Conservation (phyloP, 1,140 invertebrate genomes). For the Apolygus lucorum region DNA sequence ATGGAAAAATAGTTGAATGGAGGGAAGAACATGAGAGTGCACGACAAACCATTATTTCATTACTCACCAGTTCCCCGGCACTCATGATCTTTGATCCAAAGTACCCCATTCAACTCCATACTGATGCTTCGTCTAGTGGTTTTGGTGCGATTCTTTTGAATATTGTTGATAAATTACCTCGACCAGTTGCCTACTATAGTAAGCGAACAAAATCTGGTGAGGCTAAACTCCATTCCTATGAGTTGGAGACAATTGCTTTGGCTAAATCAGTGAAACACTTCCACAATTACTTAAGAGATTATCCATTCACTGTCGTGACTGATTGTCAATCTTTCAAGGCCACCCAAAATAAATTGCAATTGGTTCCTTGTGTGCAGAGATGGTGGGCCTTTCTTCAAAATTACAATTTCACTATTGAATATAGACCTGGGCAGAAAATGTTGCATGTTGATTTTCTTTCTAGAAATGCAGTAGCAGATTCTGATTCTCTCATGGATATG, state of each 20-base stretch:
- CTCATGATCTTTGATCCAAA: slow-evolving; percentile 37
- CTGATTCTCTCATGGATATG: no score
- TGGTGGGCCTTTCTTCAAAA: slow-evolving; percentile 11
- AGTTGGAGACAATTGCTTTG: slow-evolving; percentile 5
- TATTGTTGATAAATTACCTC: slow-evolving; percentile 15
- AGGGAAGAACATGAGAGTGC: slow-evolving; percentile 5
- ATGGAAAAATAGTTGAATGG: slow-evolving; percentile 10
- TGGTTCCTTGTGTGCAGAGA: background rate
- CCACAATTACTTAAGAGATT: background rate
- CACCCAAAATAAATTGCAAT: background rate
- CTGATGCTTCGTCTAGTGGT: slow-evolving; percentile 30
- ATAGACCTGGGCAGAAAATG: background rate
- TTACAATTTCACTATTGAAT: slow-evolving; percentile 10
- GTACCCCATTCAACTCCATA: slow-evolving; percentile 35
- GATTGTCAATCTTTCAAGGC: slow-evolving; percentile 13
- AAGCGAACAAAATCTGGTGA: slow-evolving; percentile 2
- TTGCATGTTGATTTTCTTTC: slow-evolving; percentile 13
- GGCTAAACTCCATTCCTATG: background rate
- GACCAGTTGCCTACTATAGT: slow-evolving; percentile 31
- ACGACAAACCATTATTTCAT: background rate
- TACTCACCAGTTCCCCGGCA: slow-evolving; percentile 33
- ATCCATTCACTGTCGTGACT: slow-evolving; percentile 3
- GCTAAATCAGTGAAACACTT: slow-evolving; percentile 5
- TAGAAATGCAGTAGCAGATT: background rate
- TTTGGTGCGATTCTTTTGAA: slow-evolving; percentile 30